Base-by-base conservation (phyloP, 1,140 invertebrate species). In the Acromyrmex charruanus region DNA sequence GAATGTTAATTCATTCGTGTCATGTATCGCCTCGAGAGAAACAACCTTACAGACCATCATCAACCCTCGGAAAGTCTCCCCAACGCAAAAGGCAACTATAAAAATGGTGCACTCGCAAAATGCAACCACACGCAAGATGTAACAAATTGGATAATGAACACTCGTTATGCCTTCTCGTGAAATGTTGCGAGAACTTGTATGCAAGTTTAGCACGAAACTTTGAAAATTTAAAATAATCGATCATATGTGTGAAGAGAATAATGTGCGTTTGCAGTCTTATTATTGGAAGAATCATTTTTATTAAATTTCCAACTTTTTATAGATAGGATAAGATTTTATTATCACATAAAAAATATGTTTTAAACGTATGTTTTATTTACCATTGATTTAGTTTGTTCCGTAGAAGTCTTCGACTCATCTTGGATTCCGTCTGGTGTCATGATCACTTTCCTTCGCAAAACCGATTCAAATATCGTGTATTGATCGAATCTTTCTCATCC, bases 1-100 rank as follows among this genome's bases (percentile, higher is more conserved):
- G 66, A 87, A 90, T 80, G 53, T 87, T 89, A 89, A 87, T 90
- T 89, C 85, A 89, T 89, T 90, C 89, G 66, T 87, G 10, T 49
- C 74, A 61, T 72, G 79, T n/a, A 68, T 28, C 51, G 53, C 65
- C 58, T 31, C 61, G 18, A 66, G 77, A 75, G 72, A 55, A 80
- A 90, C 80, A 90, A 91, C 71, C 81, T 85, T 14, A 4, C 18
- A 18, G 6, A 69, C 35, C 59, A 49, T 39, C 28, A 9, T 35
- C 28, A 55, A 35, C 44, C n/a, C 49, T 53, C 44, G 16, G 21
- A 25, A 39, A 18, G 49, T 39, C 25, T 58, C 25, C 55, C 21
- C n/a, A 21, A n/a, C 9, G 35, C 49, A 49, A 80, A 28, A 80
- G 12, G 49, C 14, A 31, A n/a, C 14, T 25, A 9, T 25, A 14